Evolutionary conservation across 2,797 vertebrate species (phyloP), one percentile per base, ranked within the genome.

Genomic region (Squalus acanthias): DNA sequence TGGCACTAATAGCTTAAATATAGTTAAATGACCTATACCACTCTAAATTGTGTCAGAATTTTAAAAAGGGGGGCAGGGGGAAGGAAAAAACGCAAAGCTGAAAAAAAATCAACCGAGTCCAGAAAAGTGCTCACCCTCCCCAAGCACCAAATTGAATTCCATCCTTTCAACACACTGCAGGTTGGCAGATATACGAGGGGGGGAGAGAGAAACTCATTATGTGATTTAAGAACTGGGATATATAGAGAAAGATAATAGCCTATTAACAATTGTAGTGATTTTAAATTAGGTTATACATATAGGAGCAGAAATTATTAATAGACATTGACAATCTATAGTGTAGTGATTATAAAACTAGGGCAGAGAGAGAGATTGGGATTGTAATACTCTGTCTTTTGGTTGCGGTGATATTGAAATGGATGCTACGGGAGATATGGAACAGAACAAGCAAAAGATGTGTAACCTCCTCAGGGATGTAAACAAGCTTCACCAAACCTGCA

Each of bases 291-390:
- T 93, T 93, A 69, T 46, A 46, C 65, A 24, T 69, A 93, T 39
- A 46, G 63, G 20, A n/a, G 39, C 17, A 93, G 91, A 93, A 93
- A 93, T 93, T 93, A 93, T 67, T 93, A 93, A 67, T 93, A 93
- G 91, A 93, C 20, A 69, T 7, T 46, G 65, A 93, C 87, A 89
- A 93, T 46, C 65, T 93, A 39, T 24, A 8, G n/a, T 46, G 9
- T 22, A 93, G 39, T 39, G 91, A 93, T 17, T 92, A 17, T 65
- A 39, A 92, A 92, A 69, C 63, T 93, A 93, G 91, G 63, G n/a
- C 91, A 93, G 65, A 46, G 8, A 93, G 91, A 39, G 4, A 91
- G 63, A 10, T 7, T 46, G n/a, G 22, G 17, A 93, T 8, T 46
- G 20, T 93, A 69, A 26, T 39, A 24, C 91, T 46, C 22, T 22